Conservation (phyloP, 2,113 vertebrate genomes). For the Octodon degus region DNA sequence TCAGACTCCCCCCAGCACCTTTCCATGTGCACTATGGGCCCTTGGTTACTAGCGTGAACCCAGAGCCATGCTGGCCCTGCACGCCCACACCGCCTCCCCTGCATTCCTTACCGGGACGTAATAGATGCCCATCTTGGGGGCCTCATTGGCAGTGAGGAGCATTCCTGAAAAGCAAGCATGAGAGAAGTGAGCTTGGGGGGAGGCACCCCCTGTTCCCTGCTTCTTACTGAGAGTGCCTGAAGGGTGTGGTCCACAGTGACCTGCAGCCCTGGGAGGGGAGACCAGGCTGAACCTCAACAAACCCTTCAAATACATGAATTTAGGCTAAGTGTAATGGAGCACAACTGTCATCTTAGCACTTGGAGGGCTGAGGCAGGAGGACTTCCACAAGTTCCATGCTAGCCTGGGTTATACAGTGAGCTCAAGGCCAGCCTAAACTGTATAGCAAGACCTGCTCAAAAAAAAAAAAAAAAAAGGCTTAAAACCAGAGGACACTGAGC, state of each 20-base stretch:
- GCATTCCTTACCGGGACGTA: slow-evolving; percentile 95
- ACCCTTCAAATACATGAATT: not conserved
- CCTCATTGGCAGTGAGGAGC: slow-evolving; percentile 97
- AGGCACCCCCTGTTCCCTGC: not conserved
- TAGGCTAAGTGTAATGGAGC: not conserved
- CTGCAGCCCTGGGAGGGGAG: not conserved
- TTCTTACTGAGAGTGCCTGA: not conserved
- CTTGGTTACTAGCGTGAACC: not conserved
- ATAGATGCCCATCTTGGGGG: slow-evolving; percentile 98
- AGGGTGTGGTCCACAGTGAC: not conserved
- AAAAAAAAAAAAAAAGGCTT: not conserved
- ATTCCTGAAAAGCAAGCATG: slow-evolving; percentile 90
- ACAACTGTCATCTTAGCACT: not conserved
- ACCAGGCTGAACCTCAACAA: not conserved
- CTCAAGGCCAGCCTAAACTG: not conserved
- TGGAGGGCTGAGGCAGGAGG: not conserved
- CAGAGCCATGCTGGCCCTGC: not conserved
- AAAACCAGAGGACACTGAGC: not conserved
- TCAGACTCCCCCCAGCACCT: not conserved
- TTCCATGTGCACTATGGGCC: not conserved
- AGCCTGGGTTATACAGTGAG: not conserved
- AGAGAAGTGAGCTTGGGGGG: slow-evolving; percentile 55
- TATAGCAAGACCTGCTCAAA: not conserved
- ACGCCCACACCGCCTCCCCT: not conserved
- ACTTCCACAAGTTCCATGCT: not conserved